Base-by-base conservation (phyloP, 2,888 invertebrate species). In the Allolobophora icterica region DNA sequence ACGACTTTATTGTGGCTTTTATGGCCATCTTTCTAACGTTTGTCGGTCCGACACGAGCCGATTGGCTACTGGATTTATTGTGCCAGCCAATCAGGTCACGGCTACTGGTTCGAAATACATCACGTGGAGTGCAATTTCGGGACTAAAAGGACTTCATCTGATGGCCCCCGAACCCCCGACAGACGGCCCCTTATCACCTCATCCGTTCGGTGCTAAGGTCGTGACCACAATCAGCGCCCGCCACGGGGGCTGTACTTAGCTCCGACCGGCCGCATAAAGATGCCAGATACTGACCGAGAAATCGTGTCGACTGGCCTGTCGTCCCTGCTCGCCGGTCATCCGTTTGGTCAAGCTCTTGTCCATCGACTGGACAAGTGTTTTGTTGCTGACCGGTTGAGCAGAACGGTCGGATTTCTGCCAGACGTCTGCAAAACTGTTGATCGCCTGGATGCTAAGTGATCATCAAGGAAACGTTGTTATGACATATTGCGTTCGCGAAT, bases 1-100 rank as follows among this genome's bases (percentile, higher is more conserved):
- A 13, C 71, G 71, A 71, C n/a, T 71, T 71, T 71, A 71, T 71
- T n/a, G 71, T 71, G 5, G 71, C n/a, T n/a, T 71, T 71, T 71
- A 71, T n/a, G n/a, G 71, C 71, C 71, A 71, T 71, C 71, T 71
- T 71, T 71, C 71, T 71, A 71, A n/a, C 71, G 71, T 24, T 24
- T 8, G 71, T 8, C 2, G n/a, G 71, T 13, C 71, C 71, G 71
- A 71, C n/a, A n/a, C 6, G n/a, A 71, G 13, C n/a, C n/a, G 71
- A 30, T n/a, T 71, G 30, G 71, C n/a, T n/a, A n/a, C 8, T 11
- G 71, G 71, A 71, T 71, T 71, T 71, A 71, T 71, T 71, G n/a
- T 71, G 71, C 71, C 71, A n/a, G 71, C 71, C 71, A 71, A 71
- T 71, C 71, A 71, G 71, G n/a, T 71, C n/a, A 71, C 71, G 71